Evolutionary conservation across 2,888 invertebrate species (phyloP), one percentile per base, ranked within the genome.

Genomic region (Thera britannica): DNA sequence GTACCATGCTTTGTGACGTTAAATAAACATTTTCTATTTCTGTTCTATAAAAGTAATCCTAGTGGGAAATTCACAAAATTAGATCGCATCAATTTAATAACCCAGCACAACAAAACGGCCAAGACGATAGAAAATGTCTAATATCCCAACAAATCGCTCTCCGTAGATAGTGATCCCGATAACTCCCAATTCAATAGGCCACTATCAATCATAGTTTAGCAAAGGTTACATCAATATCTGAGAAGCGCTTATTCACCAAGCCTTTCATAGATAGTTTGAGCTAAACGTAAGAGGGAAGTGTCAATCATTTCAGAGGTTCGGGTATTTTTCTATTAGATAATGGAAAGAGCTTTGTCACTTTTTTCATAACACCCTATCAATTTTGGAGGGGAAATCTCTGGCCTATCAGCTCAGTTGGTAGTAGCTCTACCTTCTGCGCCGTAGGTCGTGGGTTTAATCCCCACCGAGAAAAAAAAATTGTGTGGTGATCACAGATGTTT

Each of bases 121-220:
- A 57, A 70, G 67, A 66, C 68, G 71, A 73, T 73, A 65, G 76
- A 81, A 83, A 81, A 83, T 80, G 81, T 82, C 80, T 80, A 85
- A 87, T 87, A 87, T 85, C 83, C 83, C 82, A 83, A 87, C 87
- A 90, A 89, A 90, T 90, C 85, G 86, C 79, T 84, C 85, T 81
- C 72, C 75, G 78, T 82, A 83, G 81, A 85, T 83, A 81, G 83
- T 81, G 82, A 74, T 74, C 75, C 78, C 77, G 85, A 88, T 90
- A 90, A 85, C 84, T 80, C 83, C 83, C 87, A 80, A 85, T 90
- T 90, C 86, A 86, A 77, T 75, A 72, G 77, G 75, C 79, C 84
- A 92, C 91, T 92, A 93, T 93, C 92, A 90, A 93, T 93, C 93
- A 92, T 92, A 88, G 87, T 90, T 90, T 85, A 85, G 85, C 79